These are phyloP conservation scores for Watsonalla cultraria DNA, from an alignment of 2,888 invertebrate genomes.

Conservation along the genomic window DNA sequence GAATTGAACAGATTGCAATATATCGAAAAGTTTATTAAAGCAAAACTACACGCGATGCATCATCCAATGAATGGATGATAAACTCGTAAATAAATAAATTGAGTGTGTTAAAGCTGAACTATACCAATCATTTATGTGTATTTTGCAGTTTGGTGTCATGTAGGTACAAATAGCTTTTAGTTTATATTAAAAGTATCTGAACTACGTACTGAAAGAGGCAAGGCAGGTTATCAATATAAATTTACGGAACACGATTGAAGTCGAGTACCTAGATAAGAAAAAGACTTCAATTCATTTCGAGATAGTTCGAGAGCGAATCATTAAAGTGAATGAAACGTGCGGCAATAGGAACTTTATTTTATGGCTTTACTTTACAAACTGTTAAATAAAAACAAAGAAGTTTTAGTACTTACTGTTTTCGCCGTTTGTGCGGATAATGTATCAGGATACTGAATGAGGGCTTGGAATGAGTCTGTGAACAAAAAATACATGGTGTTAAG, in stretches of 20 bases:
- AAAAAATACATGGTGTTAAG: slow-evolving; percentile 27
- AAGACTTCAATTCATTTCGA: slow-evolving; percentile 51
- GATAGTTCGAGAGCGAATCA: slow-evolving; percentile 64
- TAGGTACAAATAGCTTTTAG: too few species aligned
- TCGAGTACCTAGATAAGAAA: slow-evolving; percentile 29
- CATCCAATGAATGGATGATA: too few species aligned
- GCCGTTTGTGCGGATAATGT: slow-evolving; percentile 98
- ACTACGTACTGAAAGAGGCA: background rate
- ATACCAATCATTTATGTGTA: too few species aligned
- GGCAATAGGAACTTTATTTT: slow-evolving; percentile 71
- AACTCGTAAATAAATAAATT: too few species aligned
- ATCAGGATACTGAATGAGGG: slow-evolving; percentile 98
- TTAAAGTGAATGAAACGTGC: slow-evolving; percentile 71
- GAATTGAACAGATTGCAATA: background rate
- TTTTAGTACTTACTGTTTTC: slow-evolving; percentile 87
- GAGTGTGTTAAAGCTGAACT: too few species aligned
- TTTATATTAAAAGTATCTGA: background rate
- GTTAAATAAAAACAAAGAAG: slow-evolving; percentile 68
- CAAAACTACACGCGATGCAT: too few species aligned
- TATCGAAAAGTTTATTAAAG: too few species aligned
- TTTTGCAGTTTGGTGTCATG: too few species aligned
- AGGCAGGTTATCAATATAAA: slow-evolving; percentile 30
- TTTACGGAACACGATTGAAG: slow-evolving; percentile 30
- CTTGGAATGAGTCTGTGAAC: slow-evolving; percentile 96
- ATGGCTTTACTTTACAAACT: slow-evolving; percentile 64